Evolutionary conservation across 2,888 invertebrate species (phyloP), one percentile per base, ranked within the genome.

Genomic region (Drosophila siamana): DNA sequence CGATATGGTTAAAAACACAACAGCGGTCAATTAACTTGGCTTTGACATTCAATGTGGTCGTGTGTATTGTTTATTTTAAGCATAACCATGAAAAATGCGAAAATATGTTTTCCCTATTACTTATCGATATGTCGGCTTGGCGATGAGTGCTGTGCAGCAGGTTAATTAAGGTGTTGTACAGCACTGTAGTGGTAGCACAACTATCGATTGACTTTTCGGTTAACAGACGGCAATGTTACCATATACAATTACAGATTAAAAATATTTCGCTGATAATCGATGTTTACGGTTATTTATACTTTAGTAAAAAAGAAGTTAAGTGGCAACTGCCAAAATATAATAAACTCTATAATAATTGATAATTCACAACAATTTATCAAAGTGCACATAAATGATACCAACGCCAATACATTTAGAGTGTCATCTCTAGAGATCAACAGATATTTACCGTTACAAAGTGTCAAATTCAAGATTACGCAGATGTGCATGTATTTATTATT

Each of bases 401-500:
- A 26, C 5, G 6, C 33, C 33, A 33, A 48, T 33, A 48, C 8
- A 28, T 30, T 16, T 1, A 28, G 6, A 13, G 22, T 43, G 26
- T 5, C 7, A 6, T 26, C 26, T 4, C 5, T 24, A 26, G 6
- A 6, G 26, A 7, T 7, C 26, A 26, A 26, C 3, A 13, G 7
- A 13, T 22, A 6, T 28, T 46, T 46, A 4, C 30, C 41, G 44
- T 8, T n/a, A 3, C 33, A 33, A 30, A 28, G 7, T 54, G n/a
- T 0, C 15, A 50, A 24, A 24, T 22, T 26, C 0, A 40, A n/a
- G n/a, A 40, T 24, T 59, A 43, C 11, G n/a, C 30, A 40, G 24
- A 2, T 6, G 24, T 24, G 26, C 8, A n/a, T 48, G 8, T 33
- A 24, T 48, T 47, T 69, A 59, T 61, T 71, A 44, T 62, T 40